Evolutionary conservation across 2,888 invertebrate genomes (phyloP).

Genomic region (Seira sanloemensis): DNA sequence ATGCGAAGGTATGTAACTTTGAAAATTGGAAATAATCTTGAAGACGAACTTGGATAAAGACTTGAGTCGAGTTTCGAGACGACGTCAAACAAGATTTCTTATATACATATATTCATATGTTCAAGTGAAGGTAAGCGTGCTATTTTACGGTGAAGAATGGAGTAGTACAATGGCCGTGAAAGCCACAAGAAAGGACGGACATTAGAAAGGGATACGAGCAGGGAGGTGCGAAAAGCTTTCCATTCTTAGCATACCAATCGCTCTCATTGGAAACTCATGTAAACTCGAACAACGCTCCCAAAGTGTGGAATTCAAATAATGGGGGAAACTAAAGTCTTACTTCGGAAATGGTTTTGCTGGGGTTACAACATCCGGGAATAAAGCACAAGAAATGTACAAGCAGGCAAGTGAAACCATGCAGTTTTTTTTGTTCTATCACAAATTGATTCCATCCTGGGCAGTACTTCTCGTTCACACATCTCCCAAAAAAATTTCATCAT

Average conservation of each 20-base stretch:
- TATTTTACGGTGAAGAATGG: no score
- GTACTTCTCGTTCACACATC: constrained; percentile 32
- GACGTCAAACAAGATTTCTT: no score
- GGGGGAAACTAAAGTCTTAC: no score
- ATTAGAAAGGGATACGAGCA: background rate
- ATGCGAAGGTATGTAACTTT: background rate
- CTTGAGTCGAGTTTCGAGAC: no score
- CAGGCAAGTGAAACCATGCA: background rate
- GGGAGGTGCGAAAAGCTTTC: background rate
- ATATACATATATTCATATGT: no score
- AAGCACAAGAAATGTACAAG: background rate
- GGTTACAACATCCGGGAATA: background rate
- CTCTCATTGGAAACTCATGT: background rate
- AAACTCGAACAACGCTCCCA: background rate
- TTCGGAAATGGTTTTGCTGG: background rate
- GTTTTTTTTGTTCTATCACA: constrained; percentile 42
- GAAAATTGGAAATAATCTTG: background rate
- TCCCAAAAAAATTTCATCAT: background rate
- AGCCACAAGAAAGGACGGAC: background rate
- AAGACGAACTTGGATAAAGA: no score
- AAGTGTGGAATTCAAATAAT: background rate
- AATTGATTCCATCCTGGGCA: constrained; percentile 59
- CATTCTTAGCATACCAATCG: background rate
- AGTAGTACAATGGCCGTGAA: background rate
- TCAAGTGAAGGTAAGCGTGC: no score